These are phyloP conservation scores for Dexiosoma caninum DNA, from an alignment of 2,888 invertebrate species.

Conservation along the genomic window DNA sequence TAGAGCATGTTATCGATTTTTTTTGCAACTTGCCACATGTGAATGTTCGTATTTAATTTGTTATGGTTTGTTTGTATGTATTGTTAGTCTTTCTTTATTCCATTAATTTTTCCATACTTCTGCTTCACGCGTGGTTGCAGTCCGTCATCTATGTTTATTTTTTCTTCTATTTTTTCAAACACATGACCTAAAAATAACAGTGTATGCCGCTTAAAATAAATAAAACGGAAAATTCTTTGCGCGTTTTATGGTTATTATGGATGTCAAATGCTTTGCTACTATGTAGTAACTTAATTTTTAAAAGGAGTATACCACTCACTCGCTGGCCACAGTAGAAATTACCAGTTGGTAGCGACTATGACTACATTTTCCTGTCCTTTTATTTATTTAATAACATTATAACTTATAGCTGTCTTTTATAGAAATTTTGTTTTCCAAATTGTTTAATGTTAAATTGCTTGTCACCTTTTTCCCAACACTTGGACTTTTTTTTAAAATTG, in stretches of 20 bases:
- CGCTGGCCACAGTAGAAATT: neutral
- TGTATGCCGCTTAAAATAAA: slow-evolving; percentile 58
- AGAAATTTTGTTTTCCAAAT: neutral
- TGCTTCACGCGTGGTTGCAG: slow-evolving; percentile 17
- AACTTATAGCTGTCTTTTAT: slow-evolving; percentile 27
- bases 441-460: slow-evolving; percentile 56
- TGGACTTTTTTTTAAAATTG: slow-evolving; percentile 22
- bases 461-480: slow-evolving; percentile 36
- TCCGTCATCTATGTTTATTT: slow-evolving; percentile 25
- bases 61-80: slow-evolving; percentile 7
- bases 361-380: slow-evolving; percentile 34
- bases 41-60: slow-evolving; percentile 48
- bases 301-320: slow-evolving; percentile 13
- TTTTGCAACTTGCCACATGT: slow-evolving; percentile 61
- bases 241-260: slow-evolving; percentile 57
- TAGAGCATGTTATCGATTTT: slow-evolving; percentile 72
- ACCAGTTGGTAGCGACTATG: slow-evolving; percentile 28
- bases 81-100: slow-evolving; percentile 1
- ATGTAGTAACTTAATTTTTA: neutral
- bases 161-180: slow-evolving; percentile 38
- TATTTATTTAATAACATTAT: slow-evolving; percentile 34
- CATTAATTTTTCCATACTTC: neutral
- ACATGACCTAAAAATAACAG: slow-evolving; percentile 64
- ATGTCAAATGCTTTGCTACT: neutral
- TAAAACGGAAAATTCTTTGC: slow-evolving; percentile 53